phyloP scores from a whole-genome alignment of 2,797 vertebrate genomes.

The Smutsia gigantea region DNA sequence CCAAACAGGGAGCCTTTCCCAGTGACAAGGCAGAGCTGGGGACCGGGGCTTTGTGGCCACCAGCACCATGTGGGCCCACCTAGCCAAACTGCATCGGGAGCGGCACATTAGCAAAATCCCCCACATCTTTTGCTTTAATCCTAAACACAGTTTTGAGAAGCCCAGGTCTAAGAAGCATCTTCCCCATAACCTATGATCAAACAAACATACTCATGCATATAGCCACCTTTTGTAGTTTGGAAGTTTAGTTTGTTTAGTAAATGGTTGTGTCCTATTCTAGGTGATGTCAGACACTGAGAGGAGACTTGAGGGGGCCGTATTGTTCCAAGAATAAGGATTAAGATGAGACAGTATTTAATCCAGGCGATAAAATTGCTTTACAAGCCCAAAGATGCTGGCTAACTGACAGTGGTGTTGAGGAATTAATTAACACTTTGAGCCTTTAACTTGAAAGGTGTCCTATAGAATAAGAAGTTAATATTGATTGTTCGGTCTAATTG shows the following conservation, averaged over 20 bases:
- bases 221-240: neutral
- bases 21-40: neutral
- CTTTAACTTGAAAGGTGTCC: constrained; percentile 57
- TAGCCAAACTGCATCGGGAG: neutral
- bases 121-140: neutral
- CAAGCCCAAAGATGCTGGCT: constrained; percentile 27
- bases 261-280: neutral
- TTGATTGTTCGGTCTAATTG: constrained; percentile 57
- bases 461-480: constrained; percentile 59
- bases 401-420: constrained; percentile 61
- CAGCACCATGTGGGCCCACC: neutral
- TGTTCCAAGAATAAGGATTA: constrained; percentile 40
- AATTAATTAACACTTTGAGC: constrained; percentile 68
- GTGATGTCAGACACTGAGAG: neutral
- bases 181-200: neutral
- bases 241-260: constrained; percentile 9
- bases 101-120: neutral
- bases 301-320: neutral
- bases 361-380: neutral
- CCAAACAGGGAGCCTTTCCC: neutral
- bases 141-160: neutral
- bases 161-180: neutral
- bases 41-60: neutral
- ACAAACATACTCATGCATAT: neutral
- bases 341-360: neutral